Evolutionary conservation across 2,797 vertebrate species (phyloP).

Genomic region (Pristis pectinata): DNA sequence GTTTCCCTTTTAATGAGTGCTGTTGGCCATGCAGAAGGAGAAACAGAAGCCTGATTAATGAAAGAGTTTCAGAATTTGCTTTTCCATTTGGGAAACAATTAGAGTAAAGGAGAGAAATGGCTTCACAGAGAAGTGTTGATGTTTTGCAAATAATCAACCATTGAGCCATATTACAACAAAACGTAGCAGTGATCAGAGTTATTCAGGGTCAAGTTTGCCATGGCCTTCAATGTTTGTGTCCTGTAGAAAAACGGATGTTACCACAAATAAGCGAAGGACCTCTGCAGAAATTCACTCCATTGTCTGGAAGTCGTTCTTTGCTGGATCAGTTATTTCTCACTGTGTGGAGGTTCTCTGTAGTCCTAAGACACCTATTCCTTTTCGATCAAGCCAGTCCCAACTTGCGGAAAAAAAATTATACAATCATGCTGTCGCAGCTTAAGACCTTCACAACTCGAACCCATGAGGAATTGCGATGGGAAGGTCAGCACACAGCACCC

Average conservation of each 20-base stretch:
- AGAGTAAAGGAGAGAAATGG: background rate
- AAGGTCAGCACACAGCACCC: too few species aligned
- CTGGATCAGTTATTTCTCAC: background rate
- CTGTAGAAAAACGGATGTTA: background rate
- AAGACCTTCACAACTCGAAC: too few species aligned
- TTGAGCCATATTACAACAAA: background rate
- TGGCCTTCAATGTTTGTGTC: background rate
- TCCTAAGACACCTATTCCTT: too few species aligned
- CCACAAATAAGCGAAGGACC: background rate
- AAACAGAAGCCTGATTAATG: background rate
- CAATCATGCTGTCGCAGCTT: too few species aligned
- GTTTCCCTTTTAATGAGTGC: background rate
- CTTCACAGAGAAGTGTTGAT: background rate
- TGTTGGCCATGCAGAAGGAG: background rate
- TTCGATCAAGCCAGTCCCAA: background rate
- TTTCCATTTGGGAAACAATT: background rate
- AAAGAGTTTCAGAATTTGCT: background rate
- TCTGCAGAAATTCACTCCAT: background rate
- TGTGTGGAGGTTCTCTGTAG: background rate
- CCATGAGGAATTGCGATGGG: too few species aligned
- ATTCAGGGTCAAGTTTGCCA: background rate
- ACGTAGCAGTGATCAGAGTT: background rate
- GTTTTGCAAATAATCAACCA: background rate
- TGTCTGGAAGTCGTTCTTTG: background rate
- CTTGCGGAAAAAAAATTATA: too few species aligned